Base-by-base conservation (phyloP, 1,140 invertebrate genomes). In the Brachionus plicatilis region DNA sequence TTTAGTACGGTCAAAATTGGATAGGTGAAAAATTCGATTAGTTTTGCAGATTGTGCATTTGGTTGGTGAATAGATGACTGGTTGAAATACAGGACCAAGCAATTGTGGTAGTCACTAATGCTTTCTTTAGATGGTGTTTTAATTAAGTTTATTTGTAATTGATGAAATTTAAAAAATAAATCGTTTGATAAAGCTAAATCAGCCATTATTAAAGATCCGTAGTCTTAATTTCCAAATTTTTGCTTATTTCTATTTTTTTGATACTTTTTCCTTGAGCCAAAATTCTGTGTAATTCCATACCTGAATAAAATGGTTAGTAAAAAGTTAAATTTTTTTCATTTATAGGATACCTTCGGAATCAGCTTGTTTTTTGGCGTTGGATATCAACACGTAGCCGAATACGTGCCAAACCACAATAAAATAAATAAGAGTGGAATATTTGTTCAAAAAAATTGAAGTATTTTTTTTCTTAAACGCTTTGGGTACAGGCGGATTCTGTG, bases 351-450 rank as follows among this genome's bases (percentile, higher is more conserved):
- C 79, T 37, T 82, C 79, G 17, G 41, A 29, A 20, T 82, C 65
- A 27, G 53, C 79, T 68, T 60, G 41, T 65, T 82, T 82, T 47
- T 65, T 68, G 43, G 79, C 79, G 14, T 29, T 27, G 14, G 79
- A 65, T 47, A 82, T 60, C 20, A 82, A 65, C 14, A 68, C 29
- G 20, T 82, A 82, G 27, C 79, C 79, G 33, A 82, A 68, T 27
- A 45, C 41, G 79, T 82, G 79, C 79, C 79, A 82, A 9, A 68
- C 65, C 27, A 82, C 65, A 17, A 82, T 24, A 24, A 82, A 68
- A 68, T 82, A 82, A 45, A 82, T n/a, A 65, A 82, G n/a, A 68
- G 53, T 53, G 27, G 79, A 53, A 56, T 82, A 82, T 29, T 33
- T 27, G 29, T 82, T 82, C 9, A 82, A 37, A 47, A 82, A 82